These are phyloP conservation scores for Polyergus mexicanus DNA, from an alignment of 1,140 invertebrate genomes.

Conservation along the genomic window DNA sequence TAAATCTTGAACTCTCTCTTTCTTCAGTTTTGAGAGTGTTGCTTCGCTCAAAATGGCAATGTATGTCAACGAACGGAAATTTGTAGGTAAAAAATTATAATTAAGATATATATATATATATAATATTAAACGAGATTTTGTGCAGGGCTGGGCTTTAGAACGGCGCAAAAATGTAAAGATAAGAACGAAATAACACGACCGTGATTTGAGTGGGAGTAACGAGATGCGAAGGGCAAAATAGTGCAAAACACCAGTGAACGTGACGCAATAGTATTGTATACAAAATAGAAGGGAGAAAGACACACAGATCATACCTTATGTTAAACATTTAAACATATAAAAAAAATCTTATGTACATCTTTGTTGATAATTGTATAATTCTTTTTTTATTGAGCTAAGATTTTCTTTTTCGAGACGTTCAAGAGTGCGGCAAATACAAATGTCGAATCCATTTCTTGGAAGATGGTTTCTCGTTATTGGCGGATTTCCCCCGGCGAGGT, in stretches of 20 bases:
- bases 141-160: constrained; percentile 82
- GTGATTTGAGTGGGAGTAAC: constrained; percentile 35
- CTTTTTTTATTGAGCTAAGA: constrained; percentile 78
- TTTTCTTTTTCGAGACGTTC: constrained; percentile 67
- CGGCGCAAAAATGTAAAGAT: constrained; percentile 69
- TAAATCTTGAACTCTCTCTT: constrained; percentile 17
- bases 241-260: constrained; percentile 28
- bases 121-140: constrained; percentile 71
- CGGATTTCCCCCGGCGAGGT: constrained; percentile 21
- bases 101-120: constrained; percentile 64
- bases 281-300: constrained; percentile 51
- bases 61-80: constrained; percentile 71
- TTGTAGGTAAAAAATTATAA: constrained; percentile 64
- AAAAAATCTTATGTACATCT: constrained; percentile 75
- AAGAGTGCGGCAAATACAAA: constrained; percentile 28
- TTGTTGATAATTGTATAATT: constrained; percentile 81
- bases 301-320: constrained; percentile 36
- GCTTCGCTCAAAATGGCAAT: constrained; percentile 64
- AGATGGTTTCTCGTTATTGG: constrained; percentile 45
- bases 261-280: constrained; percentile 41
- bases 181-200: constrained; percentile 55
- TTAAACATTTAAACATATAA: constrained; percentile 61
- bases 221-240: constrained; percentile 32
- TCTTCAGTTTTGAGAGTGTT: constrained; percentile 27
- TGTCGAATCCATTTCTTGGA: constrained; percentile 14